Conservation (phyloP, 2,113 vertebrate species). For the Salvelinus fontinalis region DNA sequence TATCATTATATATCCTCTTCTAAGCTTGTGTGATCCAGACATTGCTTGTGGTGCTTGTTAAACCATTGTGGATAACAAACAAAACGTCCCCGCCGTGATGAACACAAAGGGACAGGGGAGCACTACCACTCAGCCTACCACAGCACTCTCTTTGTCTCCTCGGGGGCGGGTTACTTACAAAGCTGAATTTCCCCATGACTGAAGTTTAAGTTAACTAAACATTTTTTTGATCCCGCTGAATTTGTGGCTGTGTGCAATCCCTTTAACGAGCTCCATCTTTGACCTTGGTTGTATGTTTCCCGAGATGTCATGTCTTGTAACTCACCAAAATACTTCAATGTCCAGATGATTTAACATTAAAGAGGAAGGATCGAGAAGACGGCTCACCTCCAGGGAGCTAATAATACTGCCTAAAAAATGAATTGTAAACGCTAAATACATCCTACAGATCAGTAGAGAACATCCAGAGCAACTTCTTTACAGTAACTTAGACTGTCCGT, state of each 20-base stretch:
- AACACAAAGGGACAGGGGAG: conserved; percentile 54
- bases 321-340: conserved; percentile 73
- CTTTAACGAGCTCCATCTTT: conserved; percentile 78
- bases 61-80: conserved; percentile 65
- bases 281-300: conserved; percentile 73
- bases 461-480: conserved; percentile 8
- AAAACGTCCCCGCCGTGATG: conserved; percentile 52
- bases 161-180: conserved; percentile 51
- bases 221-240: conserved; percentile 55
- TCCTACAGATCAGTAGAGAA: conserved; percentile 44
- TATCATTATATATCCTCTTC: conserved; percentile 49
- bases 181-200: conserved; percentile 41
- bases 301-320: conserved; percentile 76
- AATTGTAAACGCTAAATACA: conserved; percentile 62
- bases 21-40: conserved; percentile 4
- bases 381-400: conserved; percentile 57
- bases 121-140: conserved; percentile 41
- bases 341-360: conserved; percentile 71
- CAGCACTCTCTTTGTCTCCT: conserved; percentile 68
- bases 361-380: conserved; percentile 43
- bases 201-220: conserved; percentile 70
- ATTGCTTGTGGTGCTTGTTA: conserved; percentile 58
- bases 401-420: conserved; percentile 62
- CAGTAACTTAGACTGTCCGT: not conserved
- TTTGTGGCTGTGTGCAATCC: conserved; percentile 73